These are phyloP conservation scores for Lamellibrachia luymesi DNA, from an alignment of 1,140 invertebrate genomes.

Conservation along the genomic window DNA sequence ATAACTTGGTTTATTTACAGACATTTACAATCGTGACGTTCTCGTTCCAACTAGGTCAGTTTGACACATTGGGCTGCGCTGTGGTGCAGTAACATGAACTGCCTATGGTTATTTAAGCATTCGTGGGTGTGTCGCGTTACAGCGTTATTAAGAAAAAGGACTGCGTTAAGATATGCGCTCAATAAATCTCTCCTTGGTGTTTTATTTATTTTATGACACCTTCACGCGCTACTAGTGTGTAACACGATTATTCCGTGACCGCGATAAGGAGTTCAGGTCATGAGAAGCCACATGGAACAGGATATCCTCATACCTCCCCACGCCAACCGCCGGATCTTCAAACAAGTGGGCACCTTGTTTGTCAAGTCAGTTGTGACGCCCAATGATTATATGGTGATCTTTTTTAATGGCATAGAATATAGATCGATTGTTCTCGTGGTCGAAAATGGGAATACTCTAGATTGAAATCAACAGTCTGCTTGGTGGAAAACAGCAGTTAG, in stretches of 20 bases:
- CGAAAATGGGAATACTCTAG: neutral
- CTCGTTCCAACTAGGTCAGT: neutral
- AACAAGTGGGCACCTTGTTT: neutral
- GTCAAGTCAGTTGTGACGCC: neutral
- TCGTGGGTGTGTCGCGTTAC: neutral
- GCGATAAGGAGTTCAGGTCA: neutral
- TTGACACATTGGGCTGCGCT: neutral
- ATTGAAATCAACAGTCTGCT: neutral
- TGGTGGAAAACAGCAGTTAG: neutral
- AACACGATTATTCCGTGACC: neutral
- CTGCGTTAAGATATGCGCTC: neutral
- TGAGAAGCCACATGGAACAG: neutral
- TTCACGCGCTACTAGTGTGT: neutral
- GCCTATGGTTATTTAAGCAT: neutral
- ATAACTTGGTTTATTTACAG: neutral
- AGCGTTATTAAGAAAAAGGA: neutral
- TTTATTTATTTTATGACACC: neutral
- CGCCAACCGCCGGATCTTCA: neutral
- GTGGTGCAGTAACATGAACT: neutral
- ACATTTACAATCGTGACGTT: neutral
- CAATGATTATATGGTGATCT: neutral
- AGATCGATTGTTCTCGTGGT: neutral
- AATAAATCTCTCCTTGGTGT: neutral
- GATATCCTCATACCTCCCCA: neutral
- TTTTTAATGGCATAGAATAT: neutral